phyloP scores from a whole-genome alignment of 2,113 vertebrate species.

The Seriola aureovittata region DNA sequence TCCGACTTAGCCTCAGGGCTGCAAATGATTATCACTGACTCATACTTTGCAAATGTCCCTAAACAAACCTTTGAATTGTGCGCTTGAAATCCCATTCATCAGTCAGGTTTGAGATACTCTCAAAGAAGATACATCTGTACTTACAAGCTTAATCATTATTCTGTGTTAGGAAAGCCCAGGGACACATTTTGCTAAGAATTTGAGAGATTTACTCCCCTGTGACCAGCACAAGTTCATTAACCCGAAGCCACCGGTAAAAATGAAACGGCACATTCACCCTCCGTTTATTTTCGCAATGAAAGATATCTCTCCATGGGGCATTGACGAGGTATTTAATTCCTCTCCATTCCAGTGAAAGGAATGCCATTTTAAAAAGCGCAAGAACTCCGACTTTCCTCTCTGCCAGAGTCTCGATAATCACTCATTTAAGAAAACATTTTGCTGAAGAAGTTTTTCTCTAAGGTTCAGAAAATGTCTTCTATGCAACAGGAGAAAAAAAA shows the following conservation, averaged over 20 bases:
- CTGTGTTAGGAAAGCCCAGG: neutral
- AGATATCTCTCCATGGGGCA: neutral
- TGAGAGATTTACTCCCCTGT: neutral
- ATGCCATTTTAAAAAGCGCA: slow-evolving; percentile 25
- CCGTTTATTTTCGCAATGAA: slow-evolving; percentile 22
- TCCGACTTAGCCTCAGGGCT: slow-evolving; percentile 2
- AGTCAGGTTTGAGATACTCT: neutral
- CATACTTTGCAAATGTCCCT: slow-evolving; percentile 3
- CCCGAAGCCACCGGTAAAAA: slow-evolving; percentile 19
- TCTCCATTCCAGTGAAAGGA: slow-evolving; percentile 1
- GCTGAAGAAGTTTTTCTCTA: neutral
- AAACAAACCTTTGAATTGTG: neutral
- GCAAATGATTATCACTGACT: slow-evolving; percentile 6
- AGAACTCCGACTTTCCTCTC: slow-evolving; percentile 4
- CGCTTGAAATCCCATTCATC: slow-evolving; percentile 16
- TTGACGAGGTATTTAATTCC: neutral
- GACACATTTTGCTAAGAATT: neutral
- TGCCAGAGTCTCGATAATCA: neutral
- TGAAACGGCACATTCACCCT: slow-evolving; percentile 4
- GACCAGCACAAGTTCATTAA: slow-evolving; percentile 35
- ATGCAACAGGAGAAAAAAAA: neutral
- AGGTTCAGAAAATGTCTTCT: neutral
- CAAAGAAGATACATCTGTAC: neutral
- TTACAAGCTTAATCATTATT: neutral
- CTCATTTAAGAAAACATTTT: slow-evolving; percentile 17